Base-by-base conservation (phyloP, 2,113 vertebrate genomes). In the Aspiorhynchus laticeps region DNA sequence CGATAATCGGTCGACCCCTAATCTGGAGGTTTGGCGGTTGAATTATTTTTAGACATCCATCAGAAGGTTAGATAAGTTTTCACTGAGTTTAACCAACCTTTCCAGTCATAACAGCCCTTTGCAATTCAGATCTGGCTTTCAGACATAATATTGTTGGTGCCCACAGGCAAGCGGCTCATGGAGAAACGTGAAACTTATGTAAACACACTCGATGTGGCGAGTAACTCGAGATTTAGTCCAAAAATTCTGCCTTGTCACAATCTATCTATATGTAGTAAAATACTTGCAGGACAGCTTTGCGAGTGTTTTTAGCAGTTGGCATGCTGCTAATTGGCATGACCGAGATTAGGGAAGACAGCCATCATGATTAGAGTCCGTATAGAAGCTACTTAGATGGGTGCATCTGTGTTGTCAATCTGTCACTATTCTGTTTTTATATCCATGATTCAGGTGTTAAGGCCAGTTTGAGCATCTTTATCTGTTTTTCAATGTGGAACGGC, bases 131-230 rank as follows among this genome's bases (percentile, higher is more conserved):
- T 61, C 41, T 78, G n/a, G 41, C 56, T 51, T 79, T 85, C 26
- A 51, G 75, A 79, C 59, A 67, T 48, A 67, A 85, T 85, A 78
- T 79, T 85, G 43, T 78, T 78, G 21, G 53, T 63, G 21, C 24
- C 28, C 51, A 26, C 71, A 46, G 41, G 14, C 53, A 38, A 1
- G 2, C 71, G 1, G n/a, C 74, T 46, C 43, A n/a, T 78, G 31
- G 51, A 79, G 77, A 59, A 80, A 80, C 53, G 3, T 65, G 59
- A 81, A 41, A 65, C 79, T 41, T 19, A 0, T 43, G 28, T 10
- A 28, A 79, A 79, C 14, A 31, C 48, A 21, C n/a, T 28, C 7
- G 8, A 63, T 43, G 24, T 63, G 53, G 67, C 21, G 17, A 21
- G 17, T 21, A 36, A 71, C 31, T 9, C 1, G 31, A 65, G 67